These are phyloP conservation scores for Pandion haliaetus DNA, from an alignment of 2,113 vertebrate species.

Conservation along the genomic window DNA sequence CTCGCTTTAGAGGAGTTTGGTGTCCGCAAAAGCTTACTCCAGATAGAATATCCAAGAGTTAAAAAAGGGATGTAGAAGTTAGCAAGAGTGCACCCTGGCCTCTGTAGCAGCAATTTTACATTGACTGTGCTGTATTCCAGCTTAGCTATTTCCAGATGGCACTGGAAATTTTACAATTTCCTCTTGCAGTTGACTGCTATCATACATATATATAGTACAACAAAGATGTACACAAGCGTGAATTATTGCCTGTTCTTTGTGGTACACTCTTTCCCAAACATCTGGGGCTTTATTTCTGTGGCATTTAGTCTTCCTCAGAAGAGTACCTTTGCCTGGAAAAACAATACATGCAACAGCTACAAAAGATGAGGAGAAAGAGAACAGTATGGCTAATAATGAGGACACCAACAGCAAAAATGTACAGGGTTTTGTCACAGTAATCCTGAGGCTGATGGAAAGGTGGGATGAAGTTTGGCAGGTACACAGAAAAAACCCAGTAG, in stretches of 20 bases:
- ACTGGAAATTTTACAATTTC: not conserved
- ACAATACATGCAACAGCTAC: slow-evolving; percentile 52
- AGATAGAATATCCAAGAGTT: not conserved
- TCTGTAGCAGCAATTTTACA: slow-evolving; percentile 16
- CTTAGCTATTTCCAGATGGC: not conserved
- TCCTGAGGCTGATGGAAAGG: slow-evolving; percentile 74
- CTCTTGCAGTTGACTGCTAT: not conserved
- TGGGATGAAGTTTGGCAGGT: slow-evolving; percentile 69
- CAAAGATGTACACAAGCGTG: not conserved
- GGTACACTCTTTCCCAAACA: not conserved
- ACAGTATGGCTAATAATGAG: slow-evolving; percentile 61
- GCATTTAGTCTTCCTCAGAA: slow-evolving; percentile 50
- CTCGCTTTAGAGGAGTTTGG: not conserved
- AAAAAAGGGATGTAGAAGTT: not conserved
- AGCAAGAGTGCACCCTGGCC: not conserved
- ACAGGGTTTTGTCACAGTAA: slow-evolving; percentile 72
- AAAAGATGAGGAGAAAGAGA: slow-evolving; percentile 56
- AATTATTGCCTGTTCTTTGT: slow-evolving; percentile 36
- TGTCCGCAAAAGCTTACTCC: not conserved
- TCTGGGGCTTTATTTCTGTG: not conserved
- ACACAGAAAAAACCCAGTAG: slow-evolving; percentile 73
- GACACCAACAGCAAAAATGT: slow-evolving; percentile 66
- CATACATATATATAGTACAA: not conserved
- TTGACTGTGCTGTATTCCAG: not conserved
- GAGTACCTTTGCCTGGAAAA: slow-evolving; percentile 49